Conservation (phyloP, 2,113 vertebrate genomes). For the Heterotilapia buettikoferi region DNA sequence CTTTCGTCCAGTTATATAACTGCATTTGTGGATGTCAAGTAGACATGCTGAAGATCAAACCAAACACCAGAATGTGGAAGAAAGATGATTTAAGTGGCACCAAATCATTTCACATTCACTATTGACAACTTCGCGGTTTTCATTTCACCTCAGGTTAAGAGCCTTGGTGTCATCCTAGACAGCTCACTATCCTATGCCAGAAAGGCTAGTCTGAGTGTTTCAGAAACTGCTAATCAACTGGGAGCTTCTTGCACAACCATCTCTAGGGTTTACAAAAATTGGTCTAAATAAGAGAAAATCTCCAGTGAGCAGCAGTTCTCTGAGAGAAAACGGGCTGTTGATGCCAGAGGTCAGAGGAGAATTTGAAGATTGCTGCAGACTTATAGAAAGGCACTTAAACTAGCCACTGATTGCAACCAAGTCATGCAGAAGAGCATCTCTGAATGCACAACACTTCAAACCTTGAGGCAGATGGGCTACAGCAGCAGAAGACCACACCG, state of each 20-base stretch:
- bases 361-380: not conserved
- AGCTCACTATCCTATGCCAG: not conserved
- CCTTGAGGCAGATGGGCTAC: not conserved
- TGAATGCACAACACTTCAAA: not conserved
- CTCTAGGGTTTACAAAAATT: not conserved
- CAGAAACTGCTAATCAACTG: not conserved
- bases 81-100: not conserved
- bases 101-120: not conserved
- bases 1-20: not conserved
- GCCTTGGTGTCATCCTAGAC: not conserved
- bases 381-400: not conserved
- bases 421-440: not conserved
- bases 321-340: not conserved
- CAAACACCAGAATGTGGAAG: not conserved
- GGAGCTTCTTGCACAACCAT: not conserved
- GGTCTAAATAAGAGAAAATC: not conserved
- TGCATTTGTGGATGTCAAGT: not conserved
- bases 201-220: not conserved
- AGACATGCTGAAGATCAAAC: not conserved
- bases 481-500: not conserved
- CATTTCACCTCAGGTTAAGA: not conserved
- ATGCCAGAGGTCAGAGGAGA: not conserved
- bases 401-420: not conserved
- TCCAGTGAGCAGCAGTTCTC: not conserved
- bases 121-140: not conserved